Base-by-base conservation (phyloP, 2,113 vertebrate genomes). In the Noturus placidus region DNA sequence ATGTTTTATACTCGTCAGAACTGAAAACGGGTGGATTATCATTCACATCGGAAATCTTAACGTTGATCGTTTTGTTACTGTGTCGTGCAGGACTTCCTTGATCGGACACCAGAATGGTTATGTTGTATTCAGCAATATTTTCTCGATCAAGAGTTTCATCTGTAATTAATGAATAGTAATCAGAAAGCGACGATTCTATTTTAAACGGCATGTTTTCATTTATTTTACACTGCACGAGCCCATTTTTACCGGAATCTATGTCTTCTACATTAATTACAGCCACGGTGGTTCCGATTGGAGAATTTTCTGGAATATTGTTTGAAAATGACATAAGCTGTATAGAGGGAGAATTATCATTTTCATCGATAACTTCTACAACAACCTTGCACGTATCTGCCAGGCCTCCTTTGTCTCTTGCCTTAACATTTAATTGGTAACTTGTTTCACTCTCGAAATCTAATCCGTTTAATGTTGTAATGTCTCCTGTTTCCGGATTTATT, bases 391-490 rank as follows among this genome's bases (percentile, higher is more conserved):
- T 94, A 1, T 93, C 90, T 0, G 89, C 86, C 0, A 96, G 85
- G 0, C 94, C 93, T 0, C 95, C 94, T 0, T 94, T 93, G 22
- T 96, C 96, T 74, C 65, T 94, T 14, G 95, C 96, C 54, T 95
- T 91, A 15, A 97, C 87, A 11, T 91, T 92, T 82, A 97, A 72
- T 35, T 92, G 61, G 10, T 93, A 96, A 11, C 33, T 86, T 1
- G 57, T 90, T n/a, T 27, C 80, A 56, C 93, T 90, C 85, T 96
- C 95, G 91, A 93, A 96, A 88, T 97, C 95, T 25, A 96, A 76
- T 4, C 1, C 9, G 30, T 54, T 0, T 56, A 82, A 20, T 1
- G 22, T 30, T 85, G 6, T 42, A 82, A 85, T 46, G 0, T 46
- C 87, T 17, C 83, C 87, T 30, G 35, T 81, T 81, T 57, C 63